phyloP scores from a whole-genome alignment of 2,113 vertebrate genomes.

The Lynx canadensis region DNA sequence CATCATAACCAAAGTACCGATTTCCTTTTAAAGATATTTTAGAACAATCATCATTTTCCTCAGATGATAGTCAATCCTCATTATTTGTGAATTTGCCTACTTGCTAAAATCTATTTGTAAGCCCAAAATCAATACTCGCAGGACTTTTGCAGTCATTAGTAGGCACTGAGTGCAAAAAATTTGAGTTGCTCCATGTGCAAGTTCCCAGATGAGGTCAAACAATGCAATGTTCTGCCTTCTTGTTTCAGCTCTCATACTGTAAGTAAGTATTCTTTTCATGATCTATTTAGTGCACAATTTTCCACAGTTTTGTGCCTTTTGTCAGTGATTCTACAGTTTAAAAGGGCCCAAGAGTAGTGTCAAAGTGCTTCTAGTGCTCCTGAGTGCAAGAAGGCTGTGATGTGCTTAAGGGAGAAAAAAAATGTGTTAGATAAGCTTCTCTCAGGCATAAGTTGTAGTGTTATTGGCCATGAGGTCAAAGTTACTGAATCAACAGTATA shows the following conservation, averaged over 20 bases:
- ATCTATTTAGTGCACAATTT: neutral
- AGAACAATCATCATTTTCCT: constrained; percentile 19
- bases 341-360: neutral
- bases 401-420: neutral
- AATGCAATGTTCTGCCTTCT: neutral
- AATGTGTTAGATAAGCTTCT: neutral
- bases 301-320: neutral
- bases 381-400: neutral
- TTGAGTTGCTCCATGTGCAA: neutral
- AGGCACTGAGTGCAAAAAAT: neutral
- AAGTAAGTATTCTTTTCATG: neutral
- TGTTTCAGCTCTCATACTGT: neutral
- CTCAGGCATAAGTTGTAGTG: neutral
- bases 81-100: constrained; percentile 35
- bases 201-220: neutral
- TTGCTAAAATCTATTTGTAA: neutral
- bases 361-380: neutral
- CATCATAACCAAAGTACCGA: neutral
- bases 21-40: constrained; percentile 22
- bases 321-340: neutral
- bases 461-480: neutral
- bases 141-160: neutral
- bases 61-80: neutral
- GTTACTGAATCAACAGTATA: neutral
- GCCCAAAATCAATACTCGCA: neutral